Evolutionary conservation across 2,797 vertebrate species (phyloP).

Genomic region (Artibeus lituratus): DNA sequence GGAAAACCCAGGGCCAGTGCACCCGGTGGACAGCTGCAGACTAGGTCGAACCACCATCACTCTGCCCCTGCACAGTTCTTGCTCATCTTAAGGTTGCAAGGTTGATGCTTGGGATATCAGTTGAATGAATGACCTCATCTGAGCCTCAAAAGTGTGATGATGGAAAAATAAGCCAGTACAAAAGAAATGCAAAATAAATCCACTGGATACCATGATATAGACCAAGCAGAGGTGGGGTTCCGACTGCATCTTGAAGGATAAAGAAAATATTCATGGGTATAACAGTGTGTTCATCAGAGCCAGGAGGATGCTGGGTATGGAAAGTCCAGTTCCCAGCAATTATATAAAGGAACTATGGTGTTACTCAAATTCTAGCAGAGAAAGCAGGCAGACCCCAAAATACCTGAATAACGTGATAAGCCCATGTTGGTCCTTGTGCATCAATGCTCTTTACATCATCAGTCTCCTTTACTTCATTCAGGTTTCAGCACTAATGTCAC

Average conservation of each 20-base stretch:
- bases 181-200: not conserved
- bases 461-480: not conserved
- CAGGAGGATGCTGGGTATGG: not conserved
- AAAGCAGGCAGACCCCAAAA: not conserved
- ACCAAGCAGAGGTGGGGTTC: not conserved
- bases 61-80: not conserved
- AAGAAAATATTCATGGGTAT: not conserved
- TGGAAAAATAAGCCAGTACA: not conserved
- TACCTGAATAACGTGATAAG: not conserved
- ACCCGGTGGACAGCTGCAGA: no score
- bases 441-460: not conserved
- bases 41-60: no score
- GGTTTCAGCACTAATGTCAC: not conserved
- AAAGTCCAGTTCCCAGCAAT: not conserved
- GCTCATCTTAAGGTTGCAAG: not conserved
- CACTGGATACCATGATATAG: not conserved
- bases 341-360: not conserved
- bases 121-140: not conserved
- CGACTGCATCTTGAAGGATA: not conserved
- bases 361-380: not conserved
- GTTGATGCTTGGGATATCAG: not conserved
- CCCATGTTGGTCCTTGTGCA: not conserved
- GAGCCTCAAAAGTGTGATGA: not conserved
- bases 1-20: no score
- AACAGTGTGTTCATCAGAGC: not conserved